phyloP scores from a whole-genome alignment of 2,888 invertebrate genomes.

The Torymus texanus region DNA sequence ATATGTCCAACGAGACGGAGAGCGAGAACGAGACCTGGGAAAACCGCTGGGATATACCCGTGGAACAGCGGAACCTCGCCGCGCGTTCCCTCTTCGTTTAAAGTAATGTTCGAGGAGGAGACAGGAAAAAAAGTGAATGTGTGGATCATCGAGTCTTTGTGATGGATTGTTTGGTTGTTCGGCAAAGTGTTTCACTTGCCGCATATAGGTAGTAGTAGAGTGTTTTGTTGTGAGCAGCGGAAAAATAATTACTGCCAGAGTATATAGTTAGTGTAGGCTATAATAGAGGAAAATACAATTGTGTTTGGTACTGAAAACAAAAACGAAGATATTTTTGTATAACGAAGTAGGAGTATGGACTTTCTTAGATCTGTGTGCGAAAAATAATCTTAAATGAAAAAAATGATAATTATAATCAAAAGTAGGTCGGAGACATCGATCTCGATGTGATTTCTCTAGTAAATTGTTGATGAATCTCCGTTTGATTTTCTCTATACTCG shows the following conservation, averaged over 20 bases:
- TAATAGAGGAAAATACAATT: background rate
- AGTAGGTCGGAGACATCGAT: background rate
- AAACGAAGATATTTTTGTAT: too few relatives aligned
- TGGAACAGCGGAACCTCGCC: conserved; percentile 66
- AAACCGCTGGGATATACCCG: conserved; percentile 67
- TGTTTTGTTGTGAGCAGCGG: too few relatives aligned
- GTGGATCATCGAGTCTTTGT: too few relatives aligned
- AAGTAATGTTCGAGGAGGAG: too few relatives aligned
- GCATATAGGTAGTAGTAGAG: too few relatives aligned
- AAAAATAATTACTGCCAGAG: conserved; percentile 27
- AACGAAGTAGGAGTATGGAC: too few relatives aligned
- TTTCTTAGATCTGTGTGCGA: too few relatives aligned
- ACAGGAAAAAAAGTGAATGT: too few relatives aligned
- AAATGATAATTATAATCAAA: too few relatives aligned
- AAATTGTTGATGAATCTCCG: conserved; percentile 20
- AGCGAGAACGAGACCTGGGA: conserved; percentile 63
- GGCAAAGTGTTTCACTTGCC: too few relatives aligned
- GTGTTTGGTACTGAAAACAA: conserved; percentile 17
- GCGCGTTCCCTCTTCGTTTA: conserved; percentile 62
- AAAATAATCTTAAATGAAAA: too few relatives aligned
- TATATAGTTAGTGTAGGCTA: conserved; percentile 23
- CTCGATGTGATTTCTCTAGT: conserved; percentile 41
- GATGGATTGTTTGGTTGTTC: too few relatives aligned
- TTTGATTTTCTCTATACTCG: conserved; percentile 52
- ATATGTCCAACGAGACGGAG: conserved; percentile 58